These are phyloP conservation scores for Oxygymnocypris stewartii DNA, from an alignment of 2,113 vertebrate species.

Conservation along the genomic window DNA sequence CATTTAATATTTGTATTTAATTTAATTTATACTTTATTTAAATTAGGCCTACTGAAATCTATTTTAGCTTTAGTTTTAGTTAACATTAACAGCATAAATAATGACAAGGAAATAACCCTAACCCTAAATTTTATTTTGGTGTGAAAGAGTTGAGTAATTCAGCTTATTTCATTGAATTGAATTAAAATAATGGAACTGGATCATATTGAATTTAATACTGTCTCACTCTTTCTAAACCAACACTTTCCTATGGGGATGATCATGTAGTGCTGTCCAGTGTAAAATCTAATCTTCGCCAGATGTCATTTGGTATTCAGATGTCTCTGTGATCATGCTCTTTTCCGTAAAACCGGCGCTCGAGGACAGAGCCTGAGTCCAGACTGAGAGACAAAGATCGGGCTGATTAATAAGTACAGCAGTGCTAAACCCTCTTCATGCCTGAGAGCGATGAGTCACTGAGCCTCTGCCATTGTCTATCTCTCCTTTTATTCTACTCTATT, in stretches of 20 bases:
- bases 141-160: not conserved
- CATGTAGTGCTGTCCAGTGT: too few relatives aligned
- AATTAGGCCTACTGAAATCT: too few relatives aligned
- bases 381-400: slow-evolving; percentile 9
- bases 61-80: too few relatives aligned
- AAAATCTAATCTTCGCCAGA: too few relatives aligned
- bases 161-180: not conserved
- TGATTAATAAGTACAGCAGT: not conserved
- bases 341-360: not conserved
- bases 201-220: not conserved
- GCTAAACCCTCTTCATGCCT: not conserved
- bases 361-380: not conserved
- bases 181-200: not conserved
- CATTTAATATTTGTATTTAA: too few relatives aligned
- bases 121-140: not conserved
- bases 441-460: slow-evolving; percentile 36
- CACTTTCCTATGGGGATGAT: not conserved
- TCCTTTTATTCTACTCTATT: not conserved
- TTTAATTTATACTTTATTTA: too few relatives aligned
- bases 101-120: not conserved
- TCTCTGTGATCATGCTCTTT: not conserved
- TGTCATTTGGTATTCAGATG: too few relatives aligned
- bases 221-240: not conserved
- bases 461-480: not conserved
- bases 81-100: not conserved